Evolutionary conservation across 2,888 invertebrate species (phyloP).

Genomic region (Zhuqinia jingwanae): DNA sequence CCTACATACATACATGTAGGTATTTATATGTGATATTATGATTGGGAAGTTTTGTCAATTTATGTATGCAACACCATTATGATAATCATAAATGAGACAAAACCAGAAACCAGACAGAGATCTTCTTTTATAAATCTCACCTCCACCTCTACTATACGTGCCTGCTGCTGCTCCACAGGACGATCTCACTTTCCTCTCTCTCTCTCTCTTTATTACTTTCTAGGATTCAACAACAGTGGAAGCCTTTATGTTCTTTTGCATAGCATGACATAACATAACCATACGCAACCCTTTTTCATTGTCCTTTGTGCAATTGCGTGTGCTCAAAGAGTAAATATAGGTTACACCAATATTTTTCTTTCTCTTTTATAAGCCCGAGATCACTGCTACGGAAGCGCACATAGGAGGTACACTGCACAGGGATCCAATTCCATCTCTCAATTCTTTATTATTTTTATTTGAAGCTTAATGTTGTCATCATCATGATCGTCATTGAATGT

Average conservation of each 20-base stretch:
- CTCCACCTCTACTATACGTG: constrained; percentile 21
- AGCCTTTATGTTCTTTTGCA: constrained; percentile 29
- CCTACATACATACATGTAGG: constrained; percentile 15
- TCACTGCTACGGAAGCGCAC: constrained; percentile 65
- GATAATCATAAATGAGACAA: constrained; percentile 19
- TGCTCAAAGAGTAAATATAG: constrained; percentile 79
- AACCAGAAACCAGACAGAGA: constrained; percentile 10
- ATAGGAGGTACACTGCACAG: constrained; percentile 49
- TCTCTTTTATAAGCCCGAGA: constrained; percentile 51
- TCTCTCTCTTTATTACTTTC: constrained; percentile 13
- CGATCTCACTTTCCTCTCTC: constrained; percentile 50
- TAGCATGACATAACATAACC: constrained; percentile 62
- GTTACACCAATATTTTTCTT: constrained; percentile 77
- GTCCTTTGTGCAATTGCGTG: constrained; percentile 77
- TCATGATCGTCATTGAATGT: constrained; percentile 17
- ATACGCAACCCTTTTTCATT: constrained; percentile 75
- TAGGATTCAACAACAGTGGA: constrained; percentile 32
- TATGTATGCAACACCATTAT: constrained; percentile 23
- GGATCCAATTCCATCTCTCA: constrained; percentile 59
- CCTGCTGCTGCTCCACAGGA: constrained; percentile 31
- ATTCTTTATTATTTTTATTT: constrained; percentile 18
- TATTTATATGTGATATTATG: constrained; percentile 36
- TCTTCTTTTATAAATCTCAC: constrained; percentile 54
- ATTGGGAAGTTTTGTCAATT: constrained; percentile 65
- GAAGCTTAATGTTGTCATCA: constrained; percentile 30